These are phyloP conservation scores for Temnothorax curvispinosus DNA, from an alignment of 1,140 invertebrate species.

Conservation along the genomic window DNA sequence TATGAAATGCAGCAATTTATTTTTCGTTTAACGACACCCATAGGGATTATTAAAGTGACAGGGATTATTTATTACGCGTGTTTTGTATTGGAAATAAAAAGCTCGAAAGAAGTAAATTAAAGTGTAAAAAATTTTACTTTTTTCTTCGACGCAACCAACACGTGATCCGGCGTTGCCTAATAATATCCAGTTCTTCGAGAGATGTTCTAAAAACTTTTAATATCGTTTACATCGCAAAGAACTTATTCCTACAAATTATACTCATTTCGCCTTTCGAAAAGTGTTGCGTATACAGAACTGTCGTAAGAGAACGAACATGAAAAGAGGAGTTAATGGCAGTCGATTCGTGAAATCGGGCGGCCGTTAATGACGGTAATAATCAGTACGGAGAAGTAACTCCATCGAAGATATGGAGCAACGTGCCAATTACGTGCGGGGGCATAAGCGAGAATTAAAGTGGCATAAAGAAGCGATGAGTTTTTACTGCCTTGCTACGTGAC, in stretches of 20 bases:
- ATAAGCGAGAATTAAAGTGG: slow-evolving; percentile 62
- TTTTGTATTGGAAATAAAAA: neutral
- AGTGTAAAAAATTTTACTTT: neutral
- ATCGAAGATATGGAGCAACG: slow-evolving; percentile 53
- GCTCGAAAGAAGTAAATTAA: neutral
- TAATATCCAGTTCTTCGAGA: neutral
- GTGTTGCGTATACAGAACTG: slow-evolving; percentile 2
- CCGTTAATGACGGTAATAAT: slow-evolving; percentile 40
- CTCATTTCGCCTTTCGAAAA: neutral
- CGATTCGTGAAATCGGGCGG: slow-evolving; percentile 36
- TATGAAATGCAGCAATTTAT: slow-evolving; percentile 11
- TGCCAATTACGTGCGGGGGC: slow-evolving; percentile 61
- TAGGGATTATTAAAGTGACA: neutral
- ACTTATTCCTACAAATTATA: slow-evolving; percentile 7
- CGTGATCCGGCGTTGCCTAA: neutral
- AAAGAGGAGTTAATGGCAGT: slow-evolving; percentile 37
- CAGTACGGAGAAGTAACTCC: slow-evolving; percentile 34
- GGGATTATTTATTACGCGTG: slow-evolving; percentile 3
- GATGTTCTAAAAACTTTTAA: neutral
- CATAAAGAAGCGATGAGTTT: slow-evolving; percentile 51
- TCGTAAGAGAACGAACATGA: neutral
- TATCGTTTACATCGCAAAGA: neutral
- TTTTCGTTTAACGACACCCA: slow-evolving; percentile 1
- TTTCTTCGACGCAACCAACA: neutral
- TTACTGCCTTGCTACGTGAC: slow-evolving; percentile 63